Evolutionary conservation across 2,888 invertebrate species (phyloP).

Genomic region (Lasioglossum leucozonium): DNA sequence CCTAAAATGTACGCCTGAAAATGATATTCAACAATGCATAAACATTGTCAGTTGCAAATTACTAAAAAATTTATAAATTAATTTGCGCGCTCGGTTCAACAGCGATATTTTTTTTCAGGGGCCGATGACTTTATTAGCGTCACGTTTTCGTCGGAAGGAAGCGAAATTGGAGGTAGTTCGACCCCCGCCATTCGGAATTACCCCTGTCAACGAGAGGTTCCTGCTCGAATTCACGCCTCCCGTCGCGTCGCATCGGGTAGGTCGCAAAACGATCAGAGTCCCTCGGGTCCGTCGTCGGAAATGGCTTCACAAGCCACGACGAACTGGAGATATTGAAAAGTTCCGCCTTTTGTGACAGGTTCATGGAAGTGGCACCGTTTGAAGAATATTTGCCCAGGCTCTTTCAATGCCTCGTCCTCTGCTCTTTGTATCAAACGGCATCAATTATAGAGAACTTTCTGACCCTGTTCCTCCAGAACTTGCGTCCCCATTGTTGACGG

Average conservation of each 20-base stretch:
- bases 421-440: constrained; percentile 50
- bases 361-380: constrained; percentile 15
- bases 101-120: not conserved
- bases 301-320: constrained; percentile 18
- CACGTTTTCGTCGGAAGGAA: constrained; percentile 17
- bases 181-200: constrained; percentile 7
- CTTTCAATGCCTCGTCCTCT: constrained; percentile 18
- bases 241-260: not conserved
- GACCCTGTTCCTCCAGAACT: constrained; percentile 20
- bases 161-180: constrained; percentile 17
- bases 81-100: not conserved
- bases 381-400: constrained; percentile 42
- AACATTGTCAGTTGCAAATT: no score
- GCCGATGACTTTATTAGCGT: constrained; percentile 10
- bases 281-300: constrained; percentile 13
- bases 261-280: not conserved
- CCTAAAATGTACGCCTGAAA: no score
- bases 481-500: constrained; percentile 5
- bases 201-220: constrained; percentile 24
- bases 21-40: no score
- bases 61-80: no score
- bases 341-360: constrained; percentile 54
- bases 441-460: constrained; percentile 56
- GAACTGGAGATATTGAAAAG: constrained; percentile 56
- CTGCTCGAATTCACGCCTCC: not conserved